phyloP scores from a whole-genome alignment of 2,797 vertebrate genomes.

The Sebastes minor region DNA sequence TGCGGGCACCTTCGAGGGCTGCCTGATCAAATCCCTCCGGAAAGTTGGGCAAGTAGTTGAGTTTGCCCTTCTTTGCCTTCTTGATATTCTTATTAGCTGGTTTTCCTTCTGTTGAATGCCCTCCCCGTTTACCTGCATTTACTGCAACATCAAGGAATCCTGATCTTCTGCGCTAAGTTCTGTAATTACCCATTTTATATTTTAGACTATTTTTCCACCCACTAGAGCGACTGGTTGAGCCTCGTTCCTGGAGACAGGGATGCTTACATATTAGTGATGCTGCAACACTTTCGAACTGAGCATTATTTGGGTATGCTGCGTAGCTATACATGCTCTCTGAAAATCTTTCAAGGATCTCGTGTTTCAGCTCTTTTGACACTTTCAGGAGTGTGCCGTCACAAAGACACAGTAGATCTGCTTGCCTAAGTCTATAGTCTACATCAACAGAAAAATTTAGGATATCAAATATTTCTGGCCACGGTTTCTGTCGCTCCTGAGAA shows the following conservation, averaged over 20 bases:
- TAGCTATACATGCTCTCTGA: constrained; percentile 21
- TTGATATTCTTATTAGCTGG: too few species aligned
- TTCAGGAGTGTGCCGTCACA: constrained; percentile 23
- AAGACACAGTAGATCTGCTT: constrained; percentile 24
- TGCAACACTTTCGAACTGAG: background rate
- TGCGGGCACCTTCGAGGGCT: too few species aligned
- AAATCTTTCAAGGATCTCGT: constrained; percentile 36
- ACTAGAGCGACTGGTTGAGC: constrained; percentile 9
- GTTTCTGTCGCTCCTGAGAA: background rate
- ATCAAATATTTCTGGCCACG: constrained; percentile 34
- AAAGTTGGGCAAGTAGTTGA: too few species aligned
- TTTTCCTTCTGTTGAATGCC: too few species aligned
- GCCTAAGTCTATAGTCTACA: constrained; percentile 31
- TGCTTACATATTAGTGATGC: constrained; percentile 24
- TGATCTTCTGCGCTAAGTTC: background rate
- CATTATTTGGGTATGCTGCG: constrained; percentile 32
- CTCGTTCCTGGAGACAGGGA: constrained; percentile 24
- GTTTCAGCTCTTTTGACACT: constrained; percentile 44
- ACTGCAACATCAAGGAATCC: too few species aligned
- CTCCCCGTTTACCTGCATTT: too few species aligned
- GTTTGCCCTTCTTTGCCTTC: too few species aligned
- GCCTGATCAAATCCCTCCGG: too few species aligned
- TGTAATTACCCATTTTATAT: constrained; percentile 34
- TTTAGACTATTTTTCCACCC: constrained; percentile 34
- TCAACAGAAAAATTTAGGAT: constrained; percentile 32